These are phyloP conservation scores for Mimachlamys varia DNA, from an alignment of 2,888 invertebrate genomes.

Conservation along the genomic window DNA sequence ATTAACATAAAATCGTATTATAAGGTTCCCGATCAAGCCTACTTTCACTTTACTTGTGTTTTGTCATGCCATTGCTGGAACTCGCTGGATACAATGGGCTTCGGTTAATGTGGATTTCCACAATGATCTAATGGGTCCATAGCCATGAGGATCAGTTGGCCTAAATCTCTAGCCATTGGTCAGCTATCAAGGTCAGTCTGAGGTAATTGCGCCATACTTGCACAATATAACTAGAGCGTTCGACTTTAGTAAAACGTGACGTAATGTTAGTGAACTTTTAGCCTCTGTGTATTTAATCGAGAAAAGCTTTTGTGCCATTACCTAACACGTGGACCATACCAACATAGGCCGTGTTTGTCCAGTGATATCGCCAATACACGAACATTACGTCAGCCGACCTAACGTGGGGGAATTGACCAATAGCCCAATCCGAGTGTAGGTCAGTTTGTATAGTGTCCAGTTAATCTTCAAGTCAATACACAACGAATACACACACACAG, in stretches of 20 bases:
- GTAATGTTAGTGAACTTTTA: not conserved
- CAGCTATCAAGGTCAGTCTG: not conserved
- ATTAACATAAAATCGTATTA: no score
- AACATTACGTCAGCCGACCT: not conserved
- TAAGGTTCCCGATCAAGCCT: not conserved
- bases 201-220: slow-evolving; percentile 1
- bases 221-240: not conserved
- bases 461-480: slow-evolving; percentile 10
- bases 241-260: not conserved
- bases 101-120: not conserved
- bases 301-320: not conserved
- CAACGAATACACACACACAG: not conserved
- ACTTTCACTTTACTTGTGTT: not conserved
- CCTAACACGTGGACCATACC: not conserved
- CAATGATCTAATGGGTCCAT: not conserved
- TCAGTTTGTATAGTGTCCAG: slow-evolving; percentile 21
- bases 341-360: not conserved
- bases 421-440: not conserved
- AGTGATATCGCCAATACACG: not conserved
- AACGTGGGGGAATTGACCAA: not conserved
- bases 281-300: not conserved
- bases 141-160: not conserved
- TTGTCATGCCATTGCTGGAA: not conserved
- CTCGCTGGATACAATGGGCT: not conserved
- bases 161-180: not conserved